phyloP scores from a whole-genome alignment of 1,140 invertebrate species.

The Gryon sp. region DNA sequence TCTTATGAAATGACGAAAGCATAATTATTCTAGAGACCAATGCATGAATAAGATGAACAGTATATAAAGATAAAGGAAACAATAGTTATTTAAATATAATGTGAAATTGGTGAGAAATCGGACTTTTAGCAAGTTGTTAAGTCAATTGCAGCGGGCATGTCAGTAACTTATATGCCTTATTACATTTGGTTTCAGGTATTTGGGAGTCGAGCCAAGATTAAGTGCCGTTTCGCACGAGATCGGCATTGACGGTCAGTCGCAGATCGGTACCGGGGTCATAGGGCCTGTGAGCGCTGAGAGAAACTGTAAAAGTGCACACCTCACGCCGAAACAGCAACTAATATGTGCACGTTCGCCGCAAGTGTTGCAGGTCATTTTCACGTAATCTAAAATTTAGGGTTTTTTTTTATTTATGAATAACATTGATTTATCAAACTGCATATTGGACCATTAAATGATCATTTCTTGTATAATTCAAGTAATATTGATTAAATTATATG shows the following conservation, averaged over 20 bases:
- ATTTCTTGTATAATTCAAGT: too few relatives aligned
- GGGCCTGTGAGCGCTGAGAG: constrained; percentile 77
- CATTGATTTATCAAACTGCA: too few relatives aligned
- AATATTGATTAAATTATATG: too few relatives aligned
- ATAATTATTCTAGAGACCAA: constrained; percentile 3
- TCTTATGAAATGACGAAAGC: constrained; percentile 34
- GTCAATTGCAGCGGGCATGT: constrained; percentile 11
- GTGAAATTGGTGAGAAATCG: constrained; percentile 23
- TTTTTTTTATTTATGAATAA: too few relatives aligned
- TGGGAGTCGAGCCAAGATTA: constrained; percentile 74
- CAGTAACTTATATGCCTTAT: constrained; percentile 11
- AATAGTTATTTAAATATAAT: constrained; percentile 1
- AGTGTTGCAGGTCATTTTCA: constrained; percentile 73
- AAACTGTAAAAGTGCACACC: constrained; percentile 76
- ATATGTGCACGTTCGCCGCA: constrained; percentile 77
- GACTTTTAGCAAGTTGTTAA: constrained; percentile 23
- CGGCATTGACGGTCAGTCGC: constrained; percentile 60
- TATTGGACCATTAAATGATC: too few relatives aligned
- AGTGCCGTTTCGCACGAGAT: constrained; percentile 64
- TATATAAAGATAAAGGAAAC: neutral
- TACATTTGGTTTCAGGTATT: constrained; percentile 71
- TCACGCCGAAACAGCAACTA: constrained; percentile 76
- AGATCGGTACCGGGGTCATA: constrained; percentile 73
- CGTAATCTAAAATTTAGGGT: neutral
- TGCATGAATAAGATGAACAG: neutral